Base-by-base conservation (phyloP, 2,888 invertebrate genomes). In the Tinea pellionella region DNA sequence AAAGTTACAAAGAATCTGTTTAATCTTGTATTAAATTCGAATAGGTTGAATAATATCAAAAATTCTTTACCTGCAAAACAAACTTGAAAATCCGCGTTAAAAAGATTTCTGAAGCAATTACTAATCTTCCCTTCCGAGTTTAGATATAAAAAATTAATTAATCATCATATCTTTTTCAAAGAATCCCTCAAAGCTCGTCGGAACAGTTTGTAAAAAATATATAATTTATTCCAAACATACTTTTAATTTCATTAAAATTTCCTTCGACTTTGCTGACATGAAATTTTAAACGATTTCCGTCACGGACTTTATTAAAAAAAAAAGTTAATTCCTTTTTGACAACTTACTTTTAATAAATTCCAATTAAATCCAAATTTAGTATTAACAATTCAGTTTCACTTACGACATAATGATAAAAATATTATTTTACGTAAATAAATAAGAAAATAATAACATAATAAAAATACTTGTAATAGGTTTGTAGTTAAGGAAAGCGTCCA, bases 161-260 rank as follows among this genome's bases (percentile, higher is more conserved):
- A 57, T 57, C 57, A 57, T 57, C 32, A 57, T 57, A 57, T 57
- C 57, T 57, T 57, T 57, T 57, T 24, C 4, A 24, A 57, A 57
- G 53, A 57, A 57, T 30, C 57, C 57, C 32, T 57, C 57, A 57
- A 2, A 32, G 32, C 57, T 55, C 29, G 29, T 3, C 9, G n/a
- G 37, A 37, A 37, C 37, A 47, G 18, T 18, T 47, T 13, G 47
- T 18, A 18, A 29, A 55, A 32, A 57, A 57, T n/a, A 32, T 6
- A 57, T 57, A 57, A 57, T 57, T 57, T 57, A 57, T 57, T 30
- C 57, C 57, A 57, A 57, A 57, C 57, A 57, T 57, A 57, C 57
- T 57, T 57, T 32, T 57, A 57, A 57, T 57, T 57, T 57, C 57
- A 57, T 57, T 57, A 57, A 57, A 57, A 57, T 57, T 57, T 57